These are phyloP conservation scores for Orchesella cincta DNA, from an alignment of 1,140 invertebrate species.

Conservation along the genomic window DNA sequence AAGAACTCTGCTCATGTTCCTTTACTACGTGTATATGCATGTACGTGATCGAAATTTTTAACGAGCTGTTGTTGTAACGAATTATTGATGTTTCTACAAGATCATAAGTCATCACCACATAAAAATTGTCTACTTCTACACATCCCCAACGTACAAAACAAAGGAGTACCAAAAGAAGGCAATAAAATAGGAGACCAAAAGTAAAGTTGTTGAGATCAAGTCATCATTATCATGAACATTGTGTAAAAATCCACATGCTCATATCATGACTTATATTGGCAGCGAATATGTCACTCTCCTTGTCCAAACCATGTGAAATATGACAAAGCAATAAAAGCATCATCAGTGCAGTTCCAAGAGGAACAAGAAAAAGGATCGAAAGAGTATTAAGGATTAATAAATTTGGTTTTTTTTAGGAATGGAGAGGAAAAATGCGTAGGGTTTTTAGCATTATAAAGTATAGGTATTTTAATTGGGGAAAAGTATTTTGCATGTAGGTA, in stretches of 20 bases:
- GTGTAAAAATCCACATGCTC: too few species aligned
- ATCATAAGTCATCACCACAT: not conserved
- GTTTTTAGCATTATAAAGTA: too few species aligned
- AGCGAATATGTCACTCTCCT: not conserved
- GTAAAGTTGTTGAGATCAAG: too few species aligned
- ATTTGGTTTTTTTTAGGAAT: not conserved
- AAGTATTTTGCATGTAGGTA: too few species aligned
- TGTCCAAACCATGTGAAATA: constrained; percentile 6
- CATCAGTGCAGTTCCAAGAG: not conserved
- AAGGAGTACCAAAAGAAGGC: too few species aligned
- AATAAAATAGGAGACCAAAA: too few species aligned
- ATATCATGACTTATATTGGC: not conserved
- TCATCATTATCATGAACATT: too few species aligned
- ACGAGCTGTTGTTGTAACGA: too few species aligned
- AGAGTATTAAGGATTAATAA: not conserved
- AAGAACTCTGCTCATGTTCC: not conserved
- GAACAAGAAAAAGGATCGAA: not conserved
- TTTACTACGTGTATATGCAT: not conserved
- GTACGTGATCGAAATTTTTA: constrained; percentile 17
- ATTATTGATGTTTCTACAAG: constrained; percentile 8
- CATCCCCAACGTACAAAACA: too few species aligned
- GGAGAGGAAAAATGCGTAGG: too few species aligned
- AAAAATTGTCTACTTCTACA: too few species aligned
- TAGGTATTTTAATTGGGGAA: too few species aligned
- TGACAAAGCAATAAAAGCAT: constrained; percentile 20